phyloP scores from a whole-genome alignment of 2,797 vertebrate genomes.

The Anas capensis region DNA sequence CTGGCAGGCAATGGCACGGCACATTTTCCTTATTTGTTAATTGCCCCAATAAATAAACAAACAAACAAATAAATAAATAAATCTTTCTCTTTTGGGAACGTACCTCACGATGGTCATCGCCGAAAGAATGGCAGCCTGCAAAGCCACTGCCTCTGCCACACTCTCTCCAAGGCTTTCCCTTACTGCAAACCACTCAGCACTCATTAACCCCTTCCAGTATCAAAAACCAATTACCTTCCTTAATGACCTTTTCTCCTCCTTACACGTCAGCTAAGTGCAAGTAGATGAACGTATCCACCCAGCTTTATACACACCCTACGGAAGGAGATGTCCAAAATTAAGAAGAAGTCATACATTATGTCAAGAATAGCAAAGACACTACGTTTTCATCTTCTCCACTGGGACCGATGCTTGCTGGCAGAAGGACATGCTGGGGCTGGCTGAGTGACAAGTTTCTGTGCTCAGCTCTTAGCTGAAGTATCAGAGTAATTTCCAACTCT shows the following conservation, averaged over 20 bases:
- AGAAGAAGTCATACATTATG: background rate
- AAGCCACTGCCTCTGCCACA: background rate
- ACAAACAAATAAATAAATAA: background rate
- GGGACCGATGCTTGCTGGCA: background rate
- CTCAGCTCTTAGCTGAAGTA: background rate
- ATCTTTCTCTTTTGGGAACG: background rate
- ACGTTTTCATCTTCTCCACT: background rate
- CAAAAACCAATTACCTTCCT: background rate
- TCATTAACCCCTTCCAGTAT: background rate
- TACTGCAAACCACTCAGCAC: background rate
- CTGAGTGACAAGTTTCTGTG: background rate
- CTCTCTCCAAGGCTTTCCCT: background rate
- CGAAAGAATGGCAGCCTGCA: background rate
- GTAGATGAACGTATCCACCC: background rate
- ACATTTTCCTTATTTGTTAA: background rate
- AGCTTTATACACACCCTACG: background rate
- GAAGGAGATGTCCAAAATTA: background rate
- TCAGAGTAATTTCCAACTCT: background rate
- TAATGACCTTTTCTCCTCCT: background rate
- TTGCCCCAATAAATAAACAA: background rate
- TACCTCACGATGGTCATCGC: background rate
- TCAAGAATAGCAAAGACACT: background rate
- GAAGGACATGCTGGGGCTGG: background rate
- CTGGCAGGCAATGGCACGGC: background rate
- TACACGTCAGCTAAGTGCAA: background rate